phyloP scores from a whole-genome alignment of 2,797 vertebrate genomes.

The Brotula barbata region DNA sequence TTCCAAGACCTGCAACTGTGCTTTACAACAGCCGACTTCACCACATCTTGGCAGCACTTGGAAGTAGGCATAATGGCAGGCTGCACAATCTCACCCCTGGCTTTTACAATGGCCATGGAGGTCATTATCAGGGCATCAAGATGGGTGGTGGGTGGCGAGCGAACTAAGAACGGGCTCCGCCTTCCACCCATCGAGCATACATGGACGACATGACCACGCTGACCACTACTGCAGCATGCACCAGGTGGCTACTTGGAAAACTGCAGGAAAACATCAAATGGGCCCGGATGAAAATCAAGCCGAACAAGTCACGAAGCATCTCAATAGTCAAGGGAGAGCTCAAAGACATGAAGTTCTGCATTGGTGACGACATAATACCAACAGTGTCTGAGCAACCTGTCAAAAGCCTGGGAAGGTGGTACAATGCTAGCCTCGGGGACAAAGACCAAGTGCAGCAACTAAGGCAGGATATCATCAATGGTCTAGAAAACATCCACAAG shows the following conservation, averaged over 20 bases:
- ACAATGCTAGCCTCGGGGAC: too few relatives aligned
- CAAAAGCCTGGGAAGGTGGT: too few relatives aligned
- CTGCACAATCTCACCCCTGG: slow-evolving; percentile 16
- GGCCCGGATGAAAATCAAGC: too few relatives aligned
- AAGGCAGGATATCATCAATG: too few relatives aligned
- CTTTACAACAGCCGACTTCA: slow-evolving; percentile 7
- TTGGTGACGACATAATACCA: background rate
- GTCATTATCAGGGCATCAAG: slow-evolving; percentile 12
- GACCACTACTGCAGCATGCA: too few relatives aligned
- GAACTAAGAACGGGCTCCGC: background rate
- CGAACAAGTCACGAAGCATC: background rate
- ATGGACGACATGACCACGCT: slow-evolving; percentile 50
- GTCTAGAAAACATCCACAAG: too few relatives aligned
- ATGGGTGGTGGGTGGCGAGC: slow-evolving; percentile 18
- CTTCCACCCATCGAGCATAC: slow-evolving; percentile 50
- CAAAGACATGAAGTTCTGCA: background rate
- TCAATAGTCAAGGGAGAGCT: slow-evolving; percentile 5
- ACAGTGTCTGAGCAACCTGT: too few relatives aligned
- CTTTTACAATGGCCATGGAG: slow-evolving; percentile 16
- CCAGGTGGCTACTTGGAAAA: too few relatives aligned
- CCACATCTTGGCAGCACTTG: slow-evolving; percentile 13
- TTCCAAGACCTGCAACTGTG: slow-evolving; percentile 17
- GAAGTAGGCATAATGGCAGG: slow-evolving; percentile 21
- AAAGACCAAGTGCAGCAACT: too few relatives aligned
- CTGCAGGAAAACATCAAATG: too few relatives aligned